Evolutionary conservation across 2,888 invertebrate species (phyloP).

Genomic region (Hypomecis atomaria): DNA sequence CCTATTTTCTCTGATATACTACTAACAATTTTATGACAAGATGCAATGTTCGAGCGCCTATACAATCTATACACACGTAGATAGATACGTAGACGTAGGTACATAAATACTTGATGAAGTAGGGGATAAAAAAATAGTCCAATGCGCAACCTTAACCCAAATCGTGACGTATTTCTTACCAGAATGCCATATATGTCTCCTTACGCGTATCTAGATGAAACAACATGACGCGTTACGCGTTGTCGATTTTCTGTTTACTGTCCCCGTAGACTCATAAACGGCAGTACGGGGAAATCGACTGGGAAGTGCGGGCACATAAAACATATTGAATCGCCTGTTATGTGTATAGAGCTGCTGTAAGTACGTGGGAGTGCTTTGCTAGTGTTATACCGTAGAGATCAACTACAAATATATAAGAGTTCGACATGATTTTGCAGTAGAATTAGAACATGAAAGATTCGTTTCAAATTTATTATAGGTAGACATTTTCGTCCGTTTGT

Average conservation of each 20-base stretch:
- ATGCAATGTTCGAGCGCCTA: no score
- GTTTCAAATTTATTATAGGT: no score
- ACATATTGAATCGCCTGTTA: slow-evolving; percentile 49
- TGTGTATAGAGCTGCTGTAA: slow-evolving; percentile 17
- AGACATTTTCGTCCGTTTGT: no score
- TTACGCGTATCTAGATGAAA: slow-evolving; percentile 35
- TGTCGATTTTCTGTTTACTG: slow-evolving; percentile 51
- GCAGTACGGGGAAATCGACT: slow-evolving; percentile 53
- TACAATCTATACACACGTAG: no score
- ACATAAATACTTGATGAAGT: background rate
- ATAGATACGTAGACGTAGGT: no score
- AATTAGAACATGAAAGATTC: background rate
- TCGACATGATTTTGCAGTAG: slow-evolving; percentile 17
- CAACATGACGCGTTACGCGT: slow-evolving; percentile 42
- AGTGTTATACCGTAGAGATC: slow-evolving; percentile 12
- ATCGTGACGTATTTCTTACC: slow-evolving; percentile 25
- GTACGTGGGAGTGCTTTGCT: slow-evolving; percentile 14
- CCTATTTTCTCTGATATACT: no score
- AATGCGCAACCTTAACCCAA: background rate
- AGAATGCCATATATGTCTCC: slow-evolving; percentile 38
- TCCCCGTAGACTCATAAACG: slow-evolving; percentile 54
- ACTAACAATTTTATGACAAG: no score
- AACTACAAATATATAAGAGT: slow-evolving; percentile 8
- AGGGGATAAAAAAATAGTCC: background rate
- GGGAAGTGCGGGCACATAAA: slow-evolving; percentile 52